Conservation (phyloP, 2,888 invertebrate genomes). For the Girardia tigrina region DNA sequence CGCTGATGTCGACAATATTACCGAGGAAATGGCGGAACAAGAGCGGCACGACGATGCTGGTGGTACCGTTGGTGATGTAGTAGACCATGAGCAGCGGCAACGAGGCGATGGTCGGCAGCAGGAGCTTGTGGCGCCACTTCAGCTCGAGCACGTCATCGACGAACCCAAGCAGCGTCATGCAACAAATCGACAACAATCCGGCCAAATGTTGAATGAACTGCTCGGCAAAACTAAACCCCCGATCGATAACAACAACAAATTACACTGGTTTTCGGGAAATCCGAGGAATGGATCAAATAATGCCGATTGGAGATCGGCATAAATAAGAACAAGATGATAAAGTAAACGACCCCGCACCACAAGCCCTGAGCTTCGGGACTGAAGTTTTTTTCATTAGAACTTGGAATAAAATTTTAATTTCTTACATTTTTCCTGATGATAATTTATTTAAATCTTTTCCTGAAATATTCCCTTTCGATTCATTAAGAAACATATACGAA, state of each 20-base stretch:
- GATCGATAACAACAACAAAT: not conserved
- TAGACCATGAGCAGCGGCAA: constrained; percentile 91
- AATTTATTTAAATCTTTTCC: constrained; percentile 23
- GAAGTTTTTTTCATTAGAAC: too few relatives aligned
- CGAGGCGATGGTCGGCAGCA: constrained; percentile 85
- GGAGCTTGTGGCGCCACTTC: constrained; percentile 77
- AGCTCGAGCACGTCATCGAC: constrained; percentile 94
- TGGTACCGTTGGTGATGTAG: constrained; percentile 85
- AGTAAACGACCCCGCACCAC: constrained; percentile 77
- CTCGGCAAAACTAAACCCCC: not conserved
- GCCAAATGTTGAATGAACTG: constrained; percentile 87
- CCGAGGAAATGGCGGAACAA: constrained; percentile 66
- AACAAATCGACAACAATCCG: constrained; percentile 84
- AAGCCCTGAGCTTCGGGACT: constrained; percentile 94
- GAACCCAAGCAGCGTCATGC: constrained; percentile 91
- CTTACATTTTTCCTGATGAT: not conserved
- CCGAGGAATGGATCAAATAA: not conserved
- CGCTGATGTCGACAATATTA: constrained; percentile 65
- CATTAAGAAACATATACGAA: constrained; percentile 16
- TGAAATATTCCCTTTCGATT: not conserved
- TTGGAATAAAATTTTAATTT: not conserved
- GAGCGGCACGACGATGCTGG: constrained; percentile 78
- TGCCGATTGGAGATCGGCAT: constrained; percentile 74
- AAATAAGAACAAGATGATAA: constrained; percentile 79
- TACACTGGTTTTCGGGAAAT: constrained; percentile 33